Conservation (phyloP, 2,888 invertebrate genomes). For the Drosophila kambysellisi region DNA sequence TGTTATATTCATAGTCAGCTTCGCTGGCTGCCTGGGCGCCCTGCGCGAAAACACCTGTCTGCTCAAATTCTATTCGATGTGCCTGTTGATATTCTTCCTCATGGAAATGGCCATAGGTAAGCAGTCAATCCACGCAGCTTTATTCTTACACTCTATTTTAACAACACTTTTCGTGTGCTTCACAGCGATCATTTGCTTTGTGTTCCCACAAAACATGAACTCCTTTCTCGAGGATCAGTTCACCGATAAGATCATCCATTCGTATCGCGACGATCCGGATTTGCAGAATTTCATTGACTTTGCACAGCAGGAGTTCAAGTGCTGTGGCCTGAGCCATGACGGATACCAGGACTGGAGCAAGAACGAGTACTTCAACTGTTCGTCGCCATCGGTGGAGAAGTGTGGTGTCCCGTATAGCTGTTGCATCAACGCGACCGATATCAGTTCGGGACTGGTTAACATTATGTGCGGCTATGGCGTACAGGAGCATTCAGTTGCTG, state of each 20-base stretch:
- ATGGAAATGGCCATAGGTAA: constrained; percentile 92
- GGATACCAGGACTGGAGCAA: constrained; percentile 98
- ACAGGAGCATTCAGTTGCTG: constrained; percentile 94
- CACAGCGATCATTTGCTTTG: constrained; percentile 94
- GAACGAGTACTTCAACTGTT: constrained; percentile 98
- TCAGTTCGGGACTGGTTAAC: constrained; percentile 94
- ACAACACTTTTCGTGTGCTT: background rate
- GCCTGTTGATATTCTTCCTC: constrained; percentile 94
- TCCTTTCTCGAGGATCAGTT: constrained; percentile 93
- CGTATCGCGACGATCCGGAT: constrained; percentile 96
- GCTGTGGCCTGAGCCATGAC: constrained; percentile 96
- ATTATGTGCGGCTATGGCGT: constrained; percentile 97
- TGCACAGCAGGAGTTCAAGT: constrained; percentile 93
- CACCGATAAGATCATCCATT: constrained; percentile 95
- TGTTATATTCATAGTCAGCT: constrained; percentile 96
- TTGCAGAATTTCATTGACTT: constrained; percentile 97
- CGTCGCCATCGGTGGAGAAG: constrained; percentile 94
- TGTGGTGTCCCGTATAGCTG: constrained; percentile 98
- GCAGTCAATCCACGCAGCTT: background rate
- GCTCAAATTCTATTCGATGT: constrained; percentile 95
- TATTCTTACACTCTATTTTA: background rate
- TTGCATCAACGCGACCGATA: constrained; percentile 95
- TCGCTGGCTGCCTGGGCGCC: constrained; percentile 94
- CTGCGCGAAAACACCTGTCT: constrained; percentile 95
- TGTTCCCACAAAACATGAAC: constrained; percentile 95